Evolutionary conservation across 2,113 vertebrate species (phyloP).

Genomic region (Camelus bactrianus): DNA sequence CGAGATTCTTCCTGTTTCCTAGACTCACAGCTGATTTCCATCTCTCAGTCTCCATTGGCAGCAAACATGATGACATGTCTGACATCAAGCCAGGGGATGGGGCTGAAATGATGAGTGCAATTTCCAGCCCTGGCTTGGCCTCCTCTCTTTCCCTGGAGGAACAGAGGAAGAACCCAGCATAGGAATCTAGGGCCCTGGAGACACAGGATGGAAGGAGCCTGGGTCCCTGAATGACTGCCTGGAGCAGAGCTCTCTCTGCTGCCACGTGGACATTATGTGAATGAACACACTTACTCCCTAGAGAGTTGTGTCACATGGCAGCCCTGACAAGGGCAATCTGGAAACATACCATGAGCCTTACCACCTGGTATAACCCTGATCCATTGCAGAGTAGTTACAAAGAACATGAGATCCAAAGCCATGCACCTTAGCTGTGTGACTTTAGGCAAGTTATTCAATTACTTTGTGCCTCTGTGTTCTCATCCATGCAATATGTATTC

Average conservation of each 20-base stretch:
- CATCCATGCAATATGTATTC: background rate
- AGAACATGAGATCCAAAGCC: background rate
- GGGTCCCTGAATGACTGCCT: background rate
- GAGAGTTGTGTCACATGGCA: background rate
- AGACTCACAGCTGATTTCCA: background rate
- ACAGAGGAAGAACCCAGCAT: background rate
- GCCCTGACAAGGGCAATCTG: background rate
- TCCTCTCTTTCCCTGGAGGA: background rate
- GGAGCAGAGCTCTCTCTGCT: background rate
- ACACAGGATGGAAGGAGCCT: background rate
- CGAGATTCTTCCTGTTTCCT: background rate
- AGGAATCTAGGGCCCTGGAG: background rate
- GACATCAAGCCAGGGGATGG: background rate
- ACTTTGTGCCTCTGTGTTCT: background rate
- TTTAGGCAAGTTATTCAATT: background rate
- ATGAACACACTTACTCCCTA: background rate
- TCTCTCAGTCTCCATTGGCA: background rate
- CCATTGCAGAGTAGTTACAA: background rate
- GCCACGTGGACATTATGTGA: background rate
- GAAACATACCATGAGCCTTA: background rate
- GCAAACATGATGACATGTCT: too few species aligned
- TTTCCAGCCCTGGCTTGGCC: too few species aligned
- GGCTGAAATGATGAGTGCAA: background rate
- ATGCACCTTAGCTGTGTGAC: background rate
- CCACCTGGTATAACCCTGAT: background rate